Conservation (phyloP, 2,888 invertebrate genomes). For the Listrodromus nycthemerus region DNA sequence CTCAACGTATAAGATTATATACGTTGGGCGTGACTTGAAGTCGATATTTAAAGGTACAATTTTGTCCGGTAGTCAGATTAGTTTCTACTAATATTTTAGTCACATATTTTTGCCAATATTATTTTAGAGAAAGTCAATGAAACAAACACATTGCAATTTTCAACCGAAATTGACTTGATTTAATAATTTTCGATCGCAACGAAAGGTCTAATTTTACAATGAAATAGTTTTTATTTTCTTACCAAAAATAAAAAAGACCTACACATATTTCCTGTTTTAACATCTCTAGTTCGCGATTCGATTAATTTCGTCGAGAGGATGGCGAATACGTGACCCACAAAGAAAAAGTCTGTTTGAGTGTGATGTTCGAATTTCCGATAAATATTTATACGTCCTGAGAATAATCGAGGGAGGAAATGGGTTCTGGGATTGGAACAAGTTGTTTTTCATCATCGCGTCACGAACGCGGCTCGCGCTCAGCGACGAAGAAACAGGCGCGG, state of each 20-base stretch:
- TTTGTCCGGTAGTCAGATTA: neutral
- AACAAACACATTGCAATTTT: neutral
- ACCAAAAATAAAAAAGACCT: too few relatives aligned
- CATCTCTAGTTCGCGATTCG: constrained; percentile 8
- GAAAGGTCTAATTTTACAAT: too few relatives aligned
- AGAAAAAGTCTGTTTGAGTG: neutral
- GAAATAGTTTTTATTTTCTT: too few relatives aligned
- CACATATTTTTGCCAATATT: neutral
- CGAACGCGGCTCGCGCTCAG: constrained; percentile 10
- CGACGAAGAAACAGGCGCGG: constrained; percentile 11
- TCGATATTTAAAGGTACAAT: constrained; percentile 81
- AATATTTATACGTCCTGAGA: constrained; percentile 30
- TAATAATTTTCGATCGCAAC: too few relatives aligned
- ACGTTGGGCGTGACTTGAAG: constrained; percentile 71
- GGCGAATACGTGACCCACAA: constrained; percentile 6
- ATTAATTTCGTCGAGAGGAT: neutral
- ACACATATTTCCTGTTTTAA: constrained; percentile 7
- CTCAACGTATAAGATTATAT: constrained; percentile 41
- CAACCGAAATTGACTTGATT: too few relatives aligned
- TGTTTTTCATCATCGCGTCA: constrained; percentile 25
- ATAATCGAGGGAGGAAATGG: constrained; percentile 9
- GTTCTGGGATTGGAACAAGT: constrained; percentile 8
- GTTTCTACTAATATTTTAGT: neutral
- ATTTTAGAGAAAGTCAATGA: neutral
- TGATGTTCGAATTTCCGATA: constrained; percentile 5